phyloP scores from a whole-genome alignment of 2,888 invertebrate species.

The Tetanocera ferruginea region DNA sequence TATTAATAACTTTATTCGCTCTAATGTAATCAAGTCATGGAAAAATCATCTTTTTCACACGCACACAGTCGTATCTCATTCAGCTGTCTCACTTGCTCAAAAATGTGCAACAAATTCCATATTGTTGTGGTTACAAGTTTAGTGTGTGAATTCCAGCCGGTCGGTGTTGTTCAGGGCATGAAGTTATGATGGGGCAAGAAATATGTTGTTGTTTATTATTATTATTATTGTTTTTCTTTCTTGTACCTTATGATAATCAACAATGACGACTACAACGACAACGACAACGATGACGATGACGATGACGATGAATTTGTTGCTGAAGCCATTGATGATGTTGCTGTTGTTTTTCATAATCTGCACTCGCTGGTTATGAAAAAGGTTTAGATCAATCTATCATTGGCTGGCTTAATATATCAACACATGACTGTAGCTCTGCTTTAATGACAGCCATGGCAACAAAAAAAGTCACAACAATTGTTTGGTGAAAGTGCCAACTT shows the following conservation, averaged over 20 bases:
- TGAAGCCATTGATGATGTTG: background rate
- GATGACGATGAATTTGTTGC: background rate
- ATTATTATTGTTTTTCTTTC: background rate
- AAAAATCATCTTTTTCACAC: background rate
- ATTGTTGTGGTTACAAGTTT: no score
- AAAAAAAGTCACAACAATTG: background rate
- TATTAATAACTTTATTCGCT: slow-evolving; percentile 1
- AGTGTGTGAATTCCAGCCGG: no score
- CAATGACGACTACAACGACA: background rate
- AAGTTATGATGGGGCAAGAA: no score
- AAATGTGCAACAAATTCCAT: background rate
- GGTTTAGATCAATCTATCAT: background rate
- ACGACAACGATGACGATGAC: background rate
- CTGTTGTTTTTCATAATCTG: background rate
- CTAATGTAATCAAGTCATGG: background rate
- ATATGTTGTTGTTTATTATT: background rate
- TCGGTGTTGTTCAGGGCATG: no score
- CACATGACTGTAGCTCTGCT: background rate
- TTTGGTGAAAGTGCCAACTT: background rate
- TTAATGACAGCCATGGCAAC: background rate
- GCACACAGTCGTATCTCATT: background rate
- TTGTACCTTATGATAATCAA: background rate
- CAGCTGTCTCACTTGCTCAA: background rate
- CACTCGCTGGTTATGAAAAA: background rate
- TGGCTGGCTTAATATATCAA: background rate